Evolutionary conservation across 1,140 invertebrate species (phyloP).

Genomic region (Brachionus plicatilis): DNA sequence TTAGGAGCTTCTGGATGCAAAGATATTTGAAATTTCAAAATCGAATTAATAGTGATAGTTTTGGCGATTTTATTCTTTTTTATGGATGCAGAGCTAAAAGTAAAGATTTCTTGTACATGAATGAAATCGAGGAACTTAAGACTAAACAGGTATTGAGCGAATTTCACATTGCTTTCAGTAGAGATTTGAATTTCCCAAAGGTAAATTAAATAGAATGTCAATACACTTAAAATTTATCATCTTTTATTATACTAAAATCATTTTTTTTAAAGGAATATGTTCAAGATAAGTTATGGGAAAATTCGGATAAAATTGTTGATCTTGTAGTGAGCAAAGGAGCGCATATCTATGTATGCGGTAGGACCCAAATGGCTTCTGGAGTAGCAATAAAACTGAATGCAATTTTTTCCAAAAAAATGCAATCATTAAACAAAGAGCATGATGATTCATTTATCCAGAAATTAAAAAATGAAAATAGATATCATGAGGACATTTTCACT

Average conservation of each 20-base stretch:
- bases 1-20: slow-evolving; percentile 12
- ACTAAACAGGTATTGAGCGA: slow-evolving; percentile 68
- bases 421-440: slow-evolving; percentile 69
- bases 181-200: slow-evolving; percentile 66
- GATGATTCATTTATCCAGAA: slow-evolving; percentile 81
- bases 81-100: slow-evolving; percentile 78
- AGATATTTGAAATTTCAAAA: neutral
- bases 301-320: slow-evolving; percentile 82
- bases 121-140: slow-evolving; percentile 73
- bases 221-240: neutral
- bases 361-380: slow-evolving; percentile 94
- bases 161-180: slow-evolving; percentile 76
- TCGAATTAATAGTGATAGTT: slow-evolving; percentile 43
- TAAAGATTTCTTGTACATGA: slow-evolving; percentile 73
- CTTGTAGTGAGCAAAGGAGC: slow-evolving; percentile 84
- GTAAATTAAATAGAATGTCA: neutral
- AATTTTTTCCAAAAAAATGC: slow-evolving; percentile 28
- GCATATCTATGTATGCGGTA: slow-evolving; percentile 96
- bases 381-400: slow-evolving; percentile 78
- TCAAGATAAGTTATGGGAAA: slow-evolving; percentile 81
- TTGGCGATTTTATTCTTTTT: slow-evolving; percentile 77
- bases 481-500: neutral
- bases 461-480: neutral
- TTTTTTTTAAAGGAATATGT: slow-evolving; percentile 91
- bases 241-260: neutral